Conservation (phyloP, 2,797 vertebrate species). For the Limosa lapponica region DNA sequence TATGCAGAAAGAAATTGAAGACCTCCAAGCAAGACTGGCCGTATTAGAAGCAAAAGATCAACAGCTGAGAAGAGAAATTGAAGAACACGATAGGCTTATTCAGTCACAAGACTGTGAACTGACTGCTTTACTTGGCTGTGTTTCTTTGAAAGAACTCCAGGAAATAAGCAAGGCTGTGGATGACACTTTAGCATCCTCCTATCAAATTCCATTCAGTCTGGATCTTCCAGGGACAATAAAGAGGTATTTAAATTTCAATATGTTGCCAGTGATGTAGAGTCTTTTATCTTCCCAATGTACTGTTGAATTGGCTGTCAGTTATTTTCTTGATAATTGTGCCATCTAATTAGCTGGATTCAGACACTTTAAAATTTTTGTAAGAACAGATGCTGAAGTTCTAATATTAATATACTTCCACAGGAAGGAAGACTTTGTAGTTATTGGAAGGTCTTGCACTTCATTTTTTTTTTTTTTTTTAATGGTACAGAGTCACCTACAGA, state of each 20-base stretch:
- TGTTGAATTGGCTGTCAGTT: neutral
- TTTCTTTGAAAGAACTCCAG: conserved; percentile 79
- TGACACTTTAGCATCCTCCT: conserved; percentile 80
- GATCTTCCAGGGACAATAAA: conserved; percentile 77
- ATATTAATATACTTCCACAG: neutral
- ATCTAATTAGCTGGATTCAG: neutral
- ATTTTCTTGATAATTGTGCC: neutral
- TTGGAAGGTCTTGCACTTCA: neutral
- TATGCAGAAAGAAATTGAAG: conserved; percentile 84
- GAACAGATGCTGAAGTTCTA: neutral
- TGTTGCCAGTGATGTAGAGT: neutral
- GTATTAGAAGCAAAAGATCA: conserved; percentile 79
- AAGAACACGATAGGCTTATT: conserved; percentile 78
- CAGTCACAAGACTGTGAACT: conserved; percentile 80
- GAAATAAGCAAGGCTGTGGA: conserved; percentile 80
- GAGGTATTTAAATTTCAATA: conserved; percentile 78
- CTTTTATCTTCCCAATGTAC: neutral
- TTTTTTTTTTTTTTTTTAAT: neutral
- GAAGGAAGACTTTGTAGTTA: neutral
- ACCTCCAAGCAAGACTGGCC: conserved; percentile 80
- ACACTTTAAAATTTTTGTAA: neutral
- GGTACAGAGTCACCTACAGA: neutral
- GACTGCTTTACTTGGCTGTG: conserved; percentile 68
- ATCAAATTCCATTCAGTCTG: conserved; percentile 71
- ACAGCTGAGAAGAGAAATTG: conserved; percentile 81